Evolutionary conservation across 2,888 invertebrate genomes (phyloP), one percentile per base, ranked within the genome.

Genomic region (Rotaria macrura): DNA sequence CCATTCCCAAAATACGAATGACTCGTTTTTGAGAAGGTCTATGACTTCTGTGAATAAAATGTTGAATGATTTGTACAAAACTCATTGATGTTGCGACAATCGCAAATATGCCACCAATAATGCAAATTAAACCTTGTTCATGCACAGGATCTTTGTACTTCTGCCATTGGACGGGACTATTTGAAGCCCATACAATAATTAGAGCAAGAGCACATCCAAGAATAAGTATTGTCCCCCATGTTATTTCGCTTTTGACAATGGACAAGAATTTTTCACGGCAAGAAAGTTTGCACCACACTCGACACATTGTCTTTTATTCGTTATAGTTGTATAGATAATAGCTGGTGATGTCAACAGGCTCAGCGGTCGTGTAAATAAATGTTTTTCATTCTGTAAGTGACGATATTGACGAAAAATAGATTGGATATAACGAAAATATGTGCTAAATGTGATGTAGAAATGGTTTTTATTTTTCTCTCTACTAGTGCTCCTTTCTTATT

Each of bases 1-100:
- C 96, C 97, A 97, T 97, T 96, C 96, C 96, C 88, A 97, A 90
- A 91, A 97, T 95, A 91, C 95, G 95, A 91, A 88, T 93, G 92
- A 88, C 47, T 47, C 52, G 29, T 12, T 83, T 85, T 85, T 85
- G 74, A 38, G 74, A 79, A 40, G 74, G 25, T 40, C n/a, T 40
- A 43, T 79, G 25, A 29, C 40, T 43, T 79, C 43, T 40, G 14
- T 79, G 74, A 25, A 12, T 23, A 38, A 79, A 79, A 79, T 79
- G 74, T 79, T 79, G 74, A 79, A 40, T 40, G 9, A 79, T 79
- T 43, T 79, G 74, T n/a, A 43, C 25, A 2, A 79, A 7, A 79
- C 29, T 29, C 74, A 79, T 79, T 40, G 2, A 23, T 79, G 38
- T 9, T 43, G 74, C 38, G 12, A 79, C 74, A 38, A 79, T 79